Percentiles rank a stretch among this genome's conserved stretches.
Evolutionary conservation across 2,113 vertebrate genomes (phyloP).

Genomic region (Cinclus mexicanus): DNA sequence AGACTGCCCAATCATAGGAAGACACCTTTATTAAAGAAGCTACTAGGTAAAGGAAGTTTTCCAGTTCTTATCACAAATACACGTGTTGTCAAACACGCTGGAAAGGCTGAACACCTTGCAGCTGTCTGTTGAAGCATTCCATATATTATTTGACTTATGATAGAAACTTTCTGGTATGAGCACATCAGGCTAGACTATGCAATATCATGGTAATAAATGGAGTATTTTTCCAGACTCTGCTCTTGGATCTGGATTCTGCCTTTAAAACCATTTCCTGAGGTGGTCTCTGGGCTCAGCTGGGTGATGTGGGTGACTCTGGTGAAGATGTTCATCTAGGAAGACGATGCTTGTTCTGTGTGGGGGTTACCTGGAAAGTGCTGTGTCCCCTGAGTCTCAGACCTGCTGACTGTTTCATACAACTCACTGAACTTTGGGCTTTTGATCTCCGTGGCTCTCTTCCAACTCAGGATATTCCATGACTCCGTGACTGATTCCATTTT

Average conservation of each 20-base stretch:
- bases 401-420: not conserved
- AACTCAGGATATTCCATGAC: not conserved
- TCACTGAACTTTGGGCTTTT: not conserved
- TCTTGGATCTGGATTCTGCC: not conserved
- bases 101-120: not conserved
- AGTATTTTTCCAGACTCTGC: not conserved
- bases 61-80: not conserved
- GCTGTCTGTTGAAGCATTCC: not conserved
- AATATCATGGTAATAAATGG: not conserved
- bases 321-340: not conserved
- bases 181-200: not conserved
- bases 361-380: not conserved
- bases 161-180: not conserved
- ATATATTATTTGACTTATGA: not conserved
- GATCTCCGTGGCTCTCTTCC: not conserved
- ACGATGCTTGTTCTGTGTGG: not conserved
- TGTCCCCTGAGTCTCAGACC: not conserved
- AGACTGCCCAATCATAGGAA: not conserved
- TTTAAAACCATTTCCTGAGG: not conserved
- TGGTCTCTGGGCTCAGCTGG: not conserved
- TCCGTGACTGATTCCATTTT: not conserved
- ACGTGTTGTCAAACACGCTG: not conserved
- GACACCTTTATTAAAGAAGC: constrained; percentile 50
- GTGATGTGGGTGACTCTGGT: fast-evolving
- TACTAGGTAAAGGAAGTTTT: constrained; percentile 28